phyloP scores from a whole-genome alignment of 2,113 vertebrate genomes.

The Fulica atra region DNA sequence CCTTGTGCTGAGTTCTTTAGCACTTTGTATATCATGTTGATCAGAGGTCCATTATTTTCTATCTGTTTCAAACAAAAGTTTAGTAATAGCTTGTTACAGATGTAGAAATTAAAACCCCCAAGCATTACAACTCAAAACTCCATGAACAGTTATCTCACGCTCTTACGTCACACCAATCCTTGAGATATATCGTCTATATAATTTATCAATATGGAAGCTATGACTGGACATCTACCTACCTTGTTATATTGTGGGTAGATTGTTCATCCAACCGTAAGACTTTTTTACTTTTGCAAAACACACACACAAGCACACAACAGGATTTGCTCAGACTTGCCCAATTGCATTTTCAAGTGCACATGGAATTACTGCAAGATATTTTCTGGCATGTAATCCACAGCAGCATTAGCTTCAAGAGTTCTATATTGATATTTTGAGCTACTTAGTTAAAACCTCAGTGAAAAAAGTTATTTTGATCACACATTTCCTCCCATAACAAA shows the following conservation, averaged over 20 bases:
- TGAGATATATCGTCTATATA: neutral
- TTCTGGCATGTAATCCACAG: neutral
- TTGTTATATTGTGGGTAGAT: too few relatives aligned
- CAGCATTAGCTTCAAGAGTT: neutral
- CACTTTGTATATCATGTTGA: slow-evolving; percentile 89
- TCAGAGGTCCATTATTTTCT: slow-evolving; percentile 92
- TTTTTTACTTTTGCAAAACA: neutral
- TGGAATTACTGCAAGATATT: neutral
- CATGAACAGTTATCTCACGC: neutral
- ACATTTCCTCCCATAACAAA: neutral
- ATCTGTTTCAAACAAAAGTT: slow-evolving; percentile 92
- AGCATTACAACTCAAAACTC: neutral
- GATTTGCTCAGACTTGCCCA: neutral
- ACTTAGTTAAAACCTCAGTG: neutral
- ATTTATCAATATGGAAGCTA: neutral
- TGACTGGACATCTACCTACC: neutral
- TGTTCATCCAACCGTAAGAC: neutral
- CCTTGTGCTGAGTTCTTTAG: slow-evolving; percentile 86
- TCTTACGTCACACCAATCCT: neutral
- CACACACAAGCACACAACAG: neutral
- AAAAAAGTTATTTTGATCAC: neutral
- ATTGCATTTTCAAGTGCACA: neutral
- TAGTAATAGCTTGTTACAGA: slow-evolving; percentile 69
- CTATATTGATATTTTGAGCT: neutral
- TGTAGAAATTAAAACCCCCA: neutral